Evolutionary conservation across 2,797 vertebrate genomes (phyloP), one percentile per base, ranked within the genome.

Genomic region (Poeciliopsis presidionis): DNA sequence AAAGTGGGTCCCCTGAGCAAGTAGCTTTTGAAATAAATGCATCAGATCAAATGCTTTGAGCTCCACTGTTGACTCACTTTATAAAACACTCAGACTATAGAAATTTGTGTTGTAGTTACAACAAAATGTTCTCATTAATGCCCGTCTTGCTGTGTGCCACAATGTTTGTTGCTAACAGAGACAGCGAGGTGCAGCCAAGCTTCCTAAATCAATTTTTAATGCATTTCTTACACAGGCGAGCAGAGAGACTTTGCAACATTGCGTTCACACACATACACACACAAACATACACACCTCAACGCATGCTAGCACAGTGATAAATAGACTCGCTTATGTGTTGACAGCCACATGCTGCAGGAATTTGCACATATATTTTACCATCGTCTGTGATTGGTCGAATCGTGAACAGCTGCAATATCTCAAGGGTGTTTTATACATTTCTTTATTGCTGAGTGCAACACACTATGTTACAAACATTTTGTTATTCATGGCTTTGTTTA

Each of bases 151-250:
- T 63, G 74, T 77, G 76, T 82, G 69, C 67, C 70, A 85, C 75
- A 59, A 77, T 80, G 83, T 81, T 74, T 73, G 73, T 77, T 80
- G 76, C 81, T 86, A 91, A 93, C 92, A 95, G 92, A 92, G 86
- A 84, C 84, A 77, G 78, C 57, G 61, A 74, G 82, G 82, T 18
- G 88, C 91, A 87, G 88, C 81, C 83, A 77, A 76, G 81, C 83
- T 87, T 81, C 76, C 82, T 55, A 61, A 87, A 94, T 95, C 72
- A 91, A 95, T 94, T 91, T 94, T 95, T 95, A 90, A 95, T 90
- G 84, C 81, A 78, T 86, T 87, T 82, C 83, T 88, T 84, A 88
- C 80, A 87, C 77, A 80, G 73, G 80, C 88, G 84, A 90, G 74
- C 57, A 74, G 71, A 87, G 77, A 75, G 73, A 86, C 76, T 86